These are phyloP conservation scores for Cinara cedri DNA, from an alignment of 2,888 invertebrate species.

Conservation along the genomic window DNA sequence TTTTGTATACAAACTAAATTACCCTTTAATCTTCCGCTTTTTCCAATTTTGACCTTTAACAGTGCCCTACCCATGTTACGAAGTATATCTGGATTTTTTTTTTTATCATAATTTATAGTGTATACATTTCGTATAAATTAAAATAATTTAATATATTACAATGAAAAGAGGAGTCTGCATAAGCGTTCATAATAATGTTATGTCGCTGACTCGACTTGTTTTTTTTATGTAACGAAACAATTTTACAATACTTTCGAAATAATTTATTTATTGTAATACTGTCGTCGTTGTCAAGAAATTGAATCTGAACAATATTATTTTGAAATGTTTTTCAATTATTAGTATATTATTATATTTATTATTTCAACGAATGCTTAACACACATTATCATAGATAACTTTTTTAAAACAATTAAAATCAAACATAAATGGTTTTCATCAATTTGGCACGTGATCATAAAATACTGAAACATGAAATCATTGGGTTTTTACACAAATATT, in stretches of 20 bases:
- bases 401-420: background rate
- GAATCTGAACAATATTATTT: background rate
- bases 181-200: background rate
- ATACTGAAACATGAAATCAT: conserved; percentile 19
- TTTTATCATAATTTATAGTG: no score
- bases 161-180: background rate
- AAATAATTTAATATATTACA: background rate
- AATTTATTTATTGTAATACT: background rate
- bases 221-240: background rate
- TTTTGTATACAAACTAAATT: no score
- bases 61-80: no score
- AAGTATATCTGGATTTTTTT: no score
- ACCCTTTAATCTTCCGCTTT: no score
- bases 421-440: conserved; percentile 11
- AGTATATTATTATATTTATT: background rate
- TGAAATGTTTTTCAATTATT: background rate
- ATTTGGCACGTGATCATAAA: background rate
- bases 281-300: background rate
- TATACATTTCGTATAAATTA: no score
- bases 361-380: background rate
- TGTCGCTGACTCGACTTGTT: background rate
- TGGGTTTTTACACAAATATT: conserved; percentile 28
- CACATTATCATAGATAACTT: conserved; percentile 2
- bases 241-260: conserved; percentile 11
- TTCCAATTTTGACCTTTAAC: no score